These are phyloP conservation scores for Orestias chungarensis DNA, from an alignment of 2,797 vertebrate species.

Conservation along the genomic window DNA sequence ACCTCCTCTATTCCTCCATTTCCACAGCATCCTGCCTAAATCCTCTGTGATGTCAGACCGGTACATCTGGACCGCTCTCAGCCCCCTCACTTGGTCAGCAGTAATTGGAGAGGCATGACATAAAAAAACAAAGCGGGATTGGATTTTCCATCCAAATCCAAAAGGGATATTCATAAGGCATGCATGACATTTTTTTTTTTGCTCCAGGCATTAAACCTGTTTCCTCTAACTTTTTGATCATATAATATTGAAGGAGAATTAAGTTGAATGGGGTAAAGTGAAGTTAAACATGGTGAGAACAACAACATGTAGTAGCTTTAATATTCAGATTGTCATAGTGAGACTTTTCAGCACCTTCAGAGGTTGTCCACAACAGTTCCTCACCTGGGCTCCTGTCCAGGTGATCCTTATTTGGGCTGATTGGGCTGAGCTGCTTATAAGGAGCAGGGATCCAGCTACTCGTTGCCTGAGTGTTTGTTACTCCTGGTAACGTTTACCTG, in stretches of 20 bases:
- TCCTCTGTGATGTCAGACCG: conserved; percentile 43
- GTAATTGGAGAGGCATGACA: conserved; percentile 57
- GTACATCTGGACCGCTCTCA: conserved; percentile 31
- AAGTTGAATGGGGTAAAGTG: conserved; percentile 13
- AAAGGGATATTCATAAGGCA: conserved; percentile 47
- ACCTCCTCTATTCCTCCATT: conserved; percentile 5
- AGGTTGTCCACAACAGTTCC: too few relatives aligned
- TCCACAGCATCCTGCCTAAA: conserved; percentile 22
- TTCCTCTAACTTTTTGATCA: conserved; percentile 23
- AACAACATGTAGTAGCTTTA: too few relatives aligned
- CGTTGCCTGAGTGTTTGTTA: too few relatives aligned
- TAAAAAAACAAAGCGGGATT: conserved; percentile 49
- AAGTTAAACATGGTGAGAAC: neutral
- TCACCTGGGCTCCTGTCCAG: too few relatives aligned
- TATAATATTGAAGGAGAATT: conserved; percentile 3
- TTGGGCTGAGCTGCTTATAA: too few relatives aligned
- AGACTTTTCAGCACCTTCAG: too few relatives aligned
- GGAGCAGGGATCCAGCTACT: too few relatives aligned
- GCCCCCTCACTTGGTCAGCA: conserved; percentile 41
- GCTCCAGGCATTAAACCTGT: conserved; percentile 24
- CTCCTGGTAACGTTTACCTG: too few relatives aligned
- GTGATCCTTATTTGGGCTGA: too few relatives aligned
- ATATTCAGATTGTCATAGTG: too few relatives aligned
- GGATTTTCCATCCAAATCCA: conserved; percentile 44
- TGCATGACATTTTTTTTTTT: conserved; percentile 26